Evolutionary conservation across 2,888 invertebrate genomes (phyloP).

Genomic region (Dynastes tityus): DNA sequence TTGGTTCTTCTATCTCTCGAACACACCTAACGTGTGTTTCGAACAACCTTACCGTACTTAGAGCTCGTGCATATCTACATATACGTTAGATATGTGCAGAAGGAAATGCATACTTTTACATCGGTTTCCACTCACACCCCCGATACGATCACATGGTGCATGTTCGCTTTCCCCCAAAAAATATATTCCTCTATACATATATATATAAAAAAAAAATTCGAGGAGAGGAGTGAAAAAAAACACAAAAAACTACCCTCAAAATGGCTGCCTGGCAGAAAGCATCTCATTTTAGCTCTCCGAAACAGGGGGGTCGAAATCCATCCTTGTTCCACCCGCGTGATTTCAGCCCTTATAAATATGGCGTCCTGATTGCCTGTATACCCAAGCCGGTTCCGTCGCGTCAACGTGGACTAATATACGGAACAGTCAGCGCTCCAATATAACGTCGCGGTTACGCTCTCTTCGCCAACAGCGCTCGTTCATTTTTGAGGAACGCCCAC

Average conservation of each 20-base stretch:
- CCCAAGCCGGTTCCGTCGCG: slow-evolving; percentile 66
- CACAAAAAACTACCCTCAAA: slow-evolving; percentile 80
- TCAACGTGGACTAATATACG: slow-evolving; percentile 67
- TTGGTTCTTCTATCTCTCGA: not conserved
- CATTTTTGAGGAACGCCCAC: slow-evolving; percentile 60
- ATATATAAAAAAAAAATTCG: slow-evolving; percentile 59
- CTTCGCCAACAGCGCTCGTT: slow-evolving; percentile 54
- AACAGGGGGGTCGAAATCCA: slow-evolving; percentile 70
- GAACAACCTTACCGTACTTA: not conserved
- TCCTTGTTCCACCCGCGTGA: slow-evolving; percentile 72
- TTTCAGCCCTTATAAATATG: slow-evolving; percentile 73
- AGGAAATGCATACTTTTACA: slow-evolving; percentile 57
- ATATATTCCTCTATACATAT: slow-evolving; percentile 15
- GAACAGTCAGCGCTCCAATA: slow-evolving; percentile 57
- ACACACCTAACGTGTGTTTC: slow-evolving; percentile 33
- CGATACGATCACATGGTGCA: slow-evolving; percentile 69
- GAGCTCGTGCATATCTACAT: not conserved
- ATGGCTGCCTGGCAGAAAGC: slow-evolving; percentile 78
- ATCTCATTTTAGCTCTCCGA: slow-evolving; percentile 71
- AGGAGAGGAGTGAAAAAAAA: slow-evolving; percentile 65
- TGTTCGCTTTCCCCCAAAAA: slow-evolving; percentile 60
- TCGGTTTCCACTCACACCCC: slow-evolving; percentile 68
- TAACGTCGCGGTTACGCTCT: slow-evolving; percentile 32
- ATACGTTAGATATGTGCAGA: not conserved
- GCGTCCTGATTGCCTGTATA: slow-evolving; percentile 73